Conservation (phyloP, 2,888 invertebrate genomes). For the Mythimna lalbum region DNA sequence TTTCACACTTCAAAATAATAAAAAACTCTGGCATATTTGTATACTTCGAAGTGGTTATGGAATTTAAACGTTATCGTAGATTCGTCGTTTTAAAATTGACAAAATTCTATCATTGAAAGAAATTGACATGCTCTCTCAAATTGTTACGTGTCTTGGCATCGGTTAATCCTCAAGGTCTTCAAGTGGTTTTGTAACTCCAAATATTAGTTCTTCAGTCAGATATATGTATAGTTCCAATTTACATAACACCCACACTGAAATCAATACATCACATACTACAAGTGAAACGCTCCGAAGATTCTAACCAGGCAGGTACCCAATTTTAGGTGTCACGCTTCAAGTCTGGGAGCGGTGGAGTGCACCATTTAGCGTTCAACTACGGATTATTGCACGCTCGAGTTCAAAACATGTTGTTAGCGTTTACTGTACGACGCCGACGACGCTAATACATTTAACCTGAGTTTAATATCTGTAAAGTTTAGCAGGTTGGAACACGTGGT, state of each 20-base stretch:
- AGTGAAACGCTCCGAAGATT: slow-evolving; percentile 17
- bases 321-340: slow-evolving; percentile 37
- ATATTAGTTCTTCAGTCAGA: not conserved
- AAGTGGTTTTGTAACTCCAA: not conserved
- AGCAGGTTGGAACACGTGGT: slow-evolving; percentile 8
- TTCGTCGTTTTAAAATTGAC: too few relatives aligned
- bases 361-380: slow-evolving; percentile 45
- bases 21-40: too few relatives aligned
- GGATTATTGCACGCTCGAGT: slow-evolving; percentile 47
- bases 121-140: not conserved
- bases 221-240: not conserved
- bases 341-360: slow-evolving; percentile 31
- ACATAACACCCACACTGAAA: slow-evolving; percentile 4
- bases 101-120: too few relatives aligned
- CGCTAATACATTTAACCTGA: slow-evolving; percentile 27
- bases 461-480: slow-evolving; percentile 35
- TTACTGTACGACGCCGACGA: slow-evolving; percentile 14
- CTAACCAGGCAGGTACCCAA: slow-evolving; percentile 18
- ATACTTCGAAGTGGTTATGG: too few relatives aligned
- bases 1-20: too few relatives aligned
- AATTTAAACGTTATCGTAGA: too few relatives aligned
- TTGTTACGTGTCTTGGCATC: not conserved
- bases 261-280: slow-evolving; percentile 11
- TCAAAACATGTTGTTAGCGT: slow-evolving; percentile 30
- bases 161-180: not conserved